These are phyloP conservation scores for Drosophila ironensis DNA, from an alignment of 1,140 invertebrate species.

Conservation along the genomic window DNA sequence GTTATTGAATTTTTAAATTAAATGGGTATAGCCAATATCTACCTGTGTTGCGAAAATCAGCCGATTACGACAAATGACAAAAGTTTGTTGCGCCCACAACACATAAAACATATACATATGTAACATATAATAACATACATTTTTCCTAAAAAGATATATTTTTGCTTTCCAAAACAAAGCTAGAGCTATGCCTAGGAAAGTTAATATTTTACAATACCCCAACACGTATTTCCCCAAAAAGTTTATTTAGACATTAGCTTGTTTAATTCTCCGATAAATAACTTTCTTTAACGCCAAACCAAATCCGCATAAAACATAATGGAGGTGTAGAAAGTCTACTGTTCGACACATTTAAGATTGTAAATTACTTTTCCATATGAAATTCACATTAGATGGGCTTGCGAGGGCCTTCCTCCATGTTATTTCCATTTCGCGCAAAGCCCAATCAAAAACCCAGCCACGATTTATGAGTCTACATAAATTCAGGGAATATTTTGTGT, in stretches of 20 bases:
- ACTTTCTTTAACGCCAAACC: background rate
- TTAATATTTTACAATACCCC: too few species aligned
- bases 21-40: too few species aligned
- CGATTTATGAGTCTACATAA: constrained; percentile 76
- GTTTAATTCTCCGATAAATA: background rate
- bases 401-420: constrained; percentile 18
- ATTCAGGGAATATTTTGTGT: constrained; percentile 67
- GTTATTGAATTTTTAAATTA: too few species aligned
- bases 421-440: constrained; percentile 50
- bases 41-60: too few species aligned
- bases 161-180: too few species aligned
- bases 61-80: too few species aligned
- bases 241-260: background rate
- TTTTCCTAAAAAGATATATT: too few species aligned
- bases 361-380: constrained; percentile 38
- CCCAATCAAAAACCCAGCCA: constrained; percentile 53
- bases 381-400: constrained; percentile 50
- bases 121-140: too few species aligned
- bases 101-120: too few species aligned
- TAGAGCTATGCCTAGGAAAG: too few species aligned
- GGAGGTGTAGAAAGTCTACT: constrained; percentile 21
- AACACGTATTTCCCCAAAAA: too few species aligned
- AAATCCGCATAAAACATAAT: constrained; percentile 24
- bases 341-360: background rate
- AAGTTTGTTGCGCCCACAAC: too few species aligned